These are phyloP conservation scores for Dasypolia templi DNA, from an alignment of 2,888 invertebrate species.

Conservation along the genomic window DNA sequence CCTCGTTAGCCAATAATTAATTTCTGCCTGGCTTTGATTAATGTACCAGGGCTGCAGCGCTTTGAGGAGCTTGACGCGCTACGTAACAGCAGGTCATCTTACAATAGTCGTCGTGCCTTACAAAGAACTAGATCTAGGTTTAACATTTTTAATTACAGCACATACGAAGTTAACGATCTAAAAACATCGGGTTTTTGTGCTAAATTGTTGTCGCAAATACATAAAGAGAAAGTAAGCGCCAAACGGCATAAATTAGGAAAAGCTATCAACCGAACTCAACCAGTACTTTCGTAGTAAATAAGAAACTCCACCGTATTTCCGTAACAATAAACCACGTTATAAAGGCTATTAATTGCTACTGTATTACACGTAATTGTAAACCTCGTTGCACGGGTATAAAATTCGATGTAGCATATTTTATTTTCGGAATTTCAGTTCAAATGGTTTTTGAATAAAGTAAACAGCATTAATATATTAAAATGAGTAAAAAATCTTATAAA, in stretches of 20 bases:
- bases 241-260: constrained; percentile 17
- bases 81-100: constrained; percentile 21
- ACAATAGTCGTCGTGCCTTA: not conserved
- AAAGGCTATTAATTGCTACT: constrained; percentile 57
- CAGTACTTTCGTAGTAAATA: constrained; percentile 36
- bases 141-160: constrained; percentile 24
- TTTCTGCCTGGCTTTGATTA: constrained; percentile 44
- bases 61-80: not conserved
- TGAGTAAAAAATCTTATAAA: not conserved
- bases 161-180: not conserved
- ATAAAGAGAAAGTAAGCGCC: constrained; percentile 1
- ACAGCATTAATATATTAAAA: constrained; percentile 12
- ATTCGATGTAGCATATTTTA: constrained; percentile 35
- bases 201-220: not conserved
- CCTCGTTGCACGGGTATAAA: constrained; percentile 42
- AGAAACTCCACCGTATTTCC: constrained; percentile 31
- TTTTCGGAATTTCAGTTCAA: constrained; percentile 2
- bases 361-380: constrained; percentile 52
- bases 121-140: not conserved
- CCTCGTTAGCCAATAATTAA: constrained; percentile 57
- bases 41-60: constrained; percentile 31
- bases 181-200: not conserved
- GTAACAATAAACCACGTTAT: constrained; percentile 38
- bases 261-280: constrained; percentile 36
- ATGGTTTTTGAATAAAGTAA: constrained; percentile 6